These are phyloP conservation scores for Temnothorax longispinosus DNA, from an alignment of 1,140 invertebrate species.

Conservation along the genomic window DNA sequence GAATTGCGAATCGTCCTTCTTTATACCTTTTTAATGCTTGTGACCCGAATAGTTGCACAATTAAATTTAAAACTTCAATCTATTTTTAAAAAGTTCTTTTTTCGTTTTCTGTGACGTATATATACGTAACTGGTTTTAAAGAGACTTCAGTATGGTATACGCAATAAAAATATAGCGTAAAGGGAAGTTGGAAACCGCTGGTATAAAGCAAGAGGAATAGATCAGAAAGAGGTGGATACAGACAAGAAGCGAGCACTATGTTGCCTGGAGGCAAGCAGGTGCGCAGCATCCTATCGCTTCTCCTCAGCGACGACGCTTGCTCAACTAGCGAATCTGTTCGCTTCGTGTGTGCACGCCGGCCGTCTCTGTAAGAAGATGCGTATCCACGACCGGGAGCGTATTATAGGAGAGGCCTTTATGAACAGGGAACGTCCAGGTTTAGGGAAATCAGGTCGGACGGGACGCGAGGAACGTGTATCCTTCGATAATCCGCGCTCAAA, in stretches of 20 bases:
- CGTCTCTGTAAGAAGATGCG: slow-evolving; percentile 40
- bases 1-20: background rate
- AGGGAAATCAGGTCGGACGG: slow-evolving; percentile 22
- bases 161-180: slow-evolving; percentile 38
- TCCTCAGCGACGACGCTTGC: slow-evolving; percentile 47
- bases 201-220: slow-evolving; percentile 60
- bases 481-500: background rate
- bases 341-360: slow-evolving; percentile 46
- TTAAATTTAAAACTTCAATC: background rate
- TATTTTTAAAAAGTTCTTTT: background rate
- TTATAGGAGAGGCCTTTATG: slow-evolving; percentile 11
- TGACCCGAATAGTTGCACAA: background rate
- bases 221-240: slow-evolving; percentile 59
- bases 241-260: slow-evolving; percentile 62
- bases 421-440: slow-evolving; percentile 32
- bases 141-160: background rate
- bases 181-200: slow-evolving; percentile 54
- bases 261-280: slow-evolving; percentile 79
- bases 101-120: background rate
- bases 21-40: background rate
- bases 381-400: slow-evolving; percentile 36
- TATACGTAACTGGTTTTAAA: slow-evolving; percentile 42
- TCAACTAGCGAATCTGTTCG: slow-evolving; percentile 48
- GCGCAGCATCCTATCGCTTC: slow-evolving; percentile 73
- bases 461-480: background rate